phyloP scores from a whole-genome alignment of 1,140 invertebrate genomes.

The Aphidius ervi region DNA sequence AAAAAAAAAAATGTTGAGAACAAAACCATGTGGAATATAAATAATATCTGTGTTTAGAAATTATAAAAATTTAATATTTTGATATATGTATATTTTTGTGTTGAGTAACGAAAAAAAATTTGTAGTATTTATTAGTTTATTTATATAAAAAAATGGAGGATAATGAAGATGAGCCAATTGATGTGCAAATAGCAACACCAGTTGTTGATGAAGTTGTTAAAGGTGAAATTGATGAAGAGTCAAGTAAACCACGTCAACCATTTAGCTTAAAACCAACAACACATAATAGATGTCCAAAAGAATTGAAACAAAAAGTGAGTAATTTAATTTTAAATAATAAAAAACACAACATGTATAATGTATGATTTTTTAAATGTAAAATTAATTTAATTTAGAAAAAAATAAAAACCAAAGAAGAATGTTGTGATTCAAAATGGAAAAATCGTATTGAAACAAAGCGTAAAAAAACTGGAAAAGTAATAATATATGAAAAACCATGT shows the following conservation, averaged over 20 bases:
- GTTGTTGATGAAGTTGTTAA: constrained; percentile 34
- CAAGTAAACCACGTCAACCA: constrained; percentile 4
- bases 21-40: too few species aligned
- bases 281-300: not conserved
- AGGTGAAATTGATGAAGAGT: constrained; percentile 21
- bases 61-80: too few species aligned
- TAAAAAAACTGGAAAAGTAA: constrained; percentile 26
- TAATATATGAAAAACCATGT: constrained; percentile 32
- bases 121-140: too few species aligned
- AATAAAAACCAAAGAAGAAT: constrained; percentile 16
- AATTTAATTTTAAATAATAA: constrained; percentile 10
- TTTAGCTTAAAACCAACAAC: too few species aligned
- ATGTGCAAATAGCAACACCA: constrained; percentile 32
- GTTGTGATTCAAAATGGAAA: constrained; percentile 19
- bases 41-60: too few species aligned
- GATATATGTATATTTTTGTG: too few species aligned
- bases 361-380: not conserved
- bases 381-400: not conserved
- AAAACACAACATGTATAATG: not conserved
- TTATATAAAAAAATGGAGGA: constrained; percentile 29
- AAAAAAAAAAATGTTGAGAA: too few species aligned
- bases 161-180: constrained; percentile 34
- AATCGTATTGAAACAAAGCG: not conserved
- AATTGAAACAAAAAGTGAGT: constrained; percentile 17
- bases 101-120: too few species aligned